Conservation (phyloP, 2,888 invertebrate genomes). For the Caenorhabditis afra region DNA sequence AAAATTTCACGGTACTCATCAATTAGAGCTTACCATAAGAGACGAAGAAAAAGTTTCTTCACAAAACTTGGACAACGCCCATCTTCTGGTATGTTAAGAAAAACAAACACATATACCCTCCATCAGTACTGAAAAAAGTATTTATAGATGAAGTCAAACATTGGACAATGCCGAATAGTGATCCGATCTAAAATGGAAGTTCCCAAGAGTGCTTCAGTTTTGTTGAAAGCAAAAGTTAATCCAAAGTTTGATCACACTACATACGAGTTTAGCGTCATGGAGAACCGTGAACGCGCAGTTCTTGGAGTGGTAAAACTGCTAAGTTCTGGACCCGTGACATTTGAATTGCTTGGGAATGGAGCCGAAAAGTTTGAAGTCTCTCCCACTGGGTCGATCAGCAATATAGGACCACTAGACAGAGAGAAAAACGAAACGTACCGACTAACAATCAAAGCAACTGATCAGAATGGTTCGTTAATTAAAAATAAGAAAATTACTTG, state of each 20-base stretch:
- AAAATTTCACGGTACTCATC: not conserved
- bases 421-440: slow-evolving; percentile 62
- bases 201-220: slow-evolving; percentile 14
- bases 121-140: not conserved
- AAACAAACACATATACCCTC: not conserved
- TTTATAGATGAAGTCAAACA: slow-evolving; percentile 21
- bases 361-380: slow-evolving; percentile 61
- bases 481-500: not conserved
- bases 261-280: slow-evolving; percentile 59
- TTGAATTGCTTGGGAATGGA: slow-evolving; percentile 37
- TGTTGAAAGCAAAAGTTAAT: slow-evolving; percentile 11
- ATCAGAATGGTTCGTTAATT: slow-evolving; percentile 50
- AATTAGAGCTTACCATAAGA: slow-evolving; percentile 26
- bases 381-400: slow-evolving; percentile 53
- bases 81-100: slow-evolving; percentile 28
- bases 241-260: slow-evolving; percentile 51
- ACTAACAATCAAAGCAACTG: slow-evolving; percentile 64
- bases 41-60: slow-evolving; percentile 24
- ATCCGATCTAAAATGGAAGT: slow-evolving; percentile 12
- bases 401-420: slow-evolving; percentile 60
- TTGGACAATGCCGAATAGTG: slow-evolving; percentile 48
- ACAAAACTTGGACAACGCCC: slow-evolving; percentile 52
- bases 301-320: slow-evolving; percentile 54
- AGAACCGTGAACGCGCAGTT: slow-evolving; percentile 55
- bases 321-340: slow-evolving; percentile 14